Percentiles rank a stretch among this genome's conserved stretches.
phyloP scores from a whole-genome alignment of 2,113 vertebrate species.

The Halichoeres trimaculatus region DNA sequence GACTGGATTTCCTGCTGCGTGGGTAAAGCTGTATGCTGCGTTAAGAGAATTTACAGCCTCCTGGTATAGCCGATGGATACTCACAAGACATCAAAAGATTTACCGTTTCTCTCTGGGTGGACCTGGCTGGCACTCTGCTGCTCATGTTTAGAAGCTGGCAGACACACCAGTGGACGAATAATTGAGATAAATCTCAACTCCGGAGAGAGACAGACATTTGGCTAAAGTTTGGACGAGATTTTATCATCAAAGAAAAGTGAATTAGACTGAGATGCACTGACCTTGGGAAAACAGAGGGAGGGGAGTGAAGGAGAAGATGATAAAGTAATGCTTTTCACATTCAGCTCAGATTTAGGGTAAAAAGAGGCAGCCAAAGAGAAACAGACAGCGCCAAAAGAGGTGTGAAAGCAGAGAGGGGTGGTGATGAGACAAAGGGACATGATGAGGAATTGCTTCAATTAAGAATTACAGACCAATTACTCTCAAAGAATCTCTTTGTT shows the following conservation, averaged over 20 bases:
- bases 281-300: conserved; percentile 65
- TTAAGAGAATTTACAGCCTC: conserved; percentile 63
- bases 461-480: conserved; percentile 68
- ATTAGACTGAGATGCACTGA: conserved; percentile 65
- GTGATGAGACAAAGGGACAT: conserved; percentile 63
- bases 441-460: conserved; percentile 73
- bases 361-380: conserved; percentile 38
- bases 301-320: conserved; percentile 34
- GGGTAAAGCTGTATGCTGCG: conserved; percentile 48
- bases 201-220: conserved; percentile 63
- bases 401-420: conserved; percentile 46
- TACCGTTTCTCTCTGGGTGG: conserved; percentile 52
- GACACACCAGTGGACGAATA: conserved; percentile 54
- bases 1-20: conserved; percentile 57
- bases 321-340: conserved; percentile 51
- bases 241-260: conserved; percentile 74
- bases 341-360: conserved; percentile 47
- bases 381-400: conserved; percentile 37
- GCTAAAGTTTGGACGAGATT: conserved; percentile 66
- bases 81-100: conserved; percentile 74
- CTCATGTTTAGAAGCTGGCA: conserved; percentile 73
- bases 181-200: conserved; percentile 77
- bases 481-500: conserved; percentile 69
- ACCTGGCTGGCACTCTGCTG: conserved; percentile 57
- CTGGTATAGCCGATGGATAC: conserved; percentile 52